phyloP scores from a whole-genome alignment of 2,113 vertebrate genomes.

The Antechinus flavipes region DNA sequence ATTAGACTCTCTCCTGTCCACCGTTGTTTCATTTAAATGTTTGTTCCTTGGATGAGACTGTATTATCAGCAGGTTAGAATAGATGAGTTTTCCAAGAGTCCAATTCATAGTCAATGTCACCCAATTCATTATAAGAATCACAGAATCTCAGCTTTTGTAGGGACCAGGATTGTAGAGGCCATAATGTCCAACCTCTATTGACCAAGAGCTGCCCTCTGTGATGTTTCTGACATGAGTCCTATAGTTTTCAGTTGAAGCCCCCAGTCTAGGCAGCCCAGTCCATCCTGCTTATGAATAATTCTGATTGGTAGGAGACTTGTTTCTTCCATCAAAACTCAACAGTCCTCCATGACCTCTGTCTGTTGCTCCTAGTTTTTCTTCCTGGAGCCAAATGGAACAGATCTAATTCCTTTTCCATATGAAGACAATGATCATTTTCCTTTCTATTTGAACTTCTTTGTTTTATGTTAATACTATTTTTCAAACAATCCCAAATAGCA shows the following conservation, averaged over 20 bases:
- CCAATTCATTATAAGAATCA: background rate
- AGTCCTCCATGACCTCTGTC: background rate
- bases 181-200: background rate
- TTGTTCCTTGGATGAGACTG: background rate
- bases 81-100: background rate
- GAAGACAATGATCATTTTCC: background rate
- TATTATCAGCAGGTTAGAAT: background rate
- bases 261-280: background rate
- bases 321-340: background rate
- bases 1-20: constrained; percentile 20
- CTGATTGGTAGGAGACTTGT: background rate
- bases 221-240: background rate
- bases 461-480: background rate
- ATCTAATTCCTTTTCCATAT: background rate
- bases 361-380: background rate
- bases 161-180: background rate
- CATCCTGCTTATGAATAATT: background rate
- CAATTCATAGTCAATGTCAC: background rate
- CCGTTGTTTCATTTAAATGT: constrained; percentile 23
- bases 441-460: background rate
- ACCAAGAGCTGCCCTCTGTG: background rate
- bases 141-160: background rate
- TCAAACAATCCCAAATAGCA: background rate
- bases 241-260: background rate
- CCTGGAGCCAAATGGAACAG: background rate